Base-by-base conservation (phyloP, 1,140 invertebrate genomes). In the Metopolophium dirhodum region DNA sequence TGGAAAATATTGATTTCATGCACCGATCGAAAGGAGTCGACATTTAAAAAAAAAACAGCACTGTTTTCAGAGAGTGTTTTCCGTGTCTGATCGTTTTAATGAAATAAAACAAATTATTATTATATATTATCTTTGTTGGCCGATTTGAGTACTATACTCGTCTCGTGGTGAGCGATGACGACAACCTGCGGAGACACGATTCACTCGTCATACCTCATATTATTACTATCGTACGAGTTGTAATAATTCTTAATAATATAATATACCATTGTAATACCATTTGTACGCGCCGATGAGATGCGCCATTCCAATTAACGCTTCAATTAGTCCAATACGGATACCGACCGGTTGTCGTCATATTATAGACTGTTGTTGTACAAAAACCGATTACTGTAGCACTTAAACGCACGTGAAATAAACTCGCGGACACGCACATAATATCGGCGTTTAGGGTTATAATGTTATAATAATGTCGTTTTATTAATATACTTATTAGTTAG, bases 291-390 rank as follows among this genome's bases (percentile, higher is more conserved):
- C 49, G 7, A 35, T 49, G 8, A 88, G 49, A n/a, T 49, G 20
- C 49, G 49, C 18, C 30, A 23, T 88, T n/a, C n/a, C 37, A 88
- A 89, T 54, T 89, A 89, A 54, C n/a, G n/a, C n/a, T 54, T 89
- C 87, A 54, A 54, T 89, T 89, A 88, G 47, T 35, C 86, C 26
- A 41, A 41, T 68, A 86, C 22, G 83, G 37, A 86, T 30, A 86
- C 35, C 41, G 18, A 88, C 26, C 20, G 45, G n/a, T 51, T 35
- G 47, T 51, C n/a, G 47, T 88, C 35, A 11, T 41, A 37, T 41
- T 41, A 4, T 20, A 35, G 18, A 45, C 37, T 82, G 30, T 26
- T 61, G 57, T 11, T 4, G 47, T n/a, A 51, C 14, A n/a, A 41
- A 51, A 88, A 88, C 86, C 86, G n/a, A 88, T 51, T 88, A 88